Base-by-base conservation (phyloP, 2,797 vertebrate genomes). In the Mus caroli region DNA sequence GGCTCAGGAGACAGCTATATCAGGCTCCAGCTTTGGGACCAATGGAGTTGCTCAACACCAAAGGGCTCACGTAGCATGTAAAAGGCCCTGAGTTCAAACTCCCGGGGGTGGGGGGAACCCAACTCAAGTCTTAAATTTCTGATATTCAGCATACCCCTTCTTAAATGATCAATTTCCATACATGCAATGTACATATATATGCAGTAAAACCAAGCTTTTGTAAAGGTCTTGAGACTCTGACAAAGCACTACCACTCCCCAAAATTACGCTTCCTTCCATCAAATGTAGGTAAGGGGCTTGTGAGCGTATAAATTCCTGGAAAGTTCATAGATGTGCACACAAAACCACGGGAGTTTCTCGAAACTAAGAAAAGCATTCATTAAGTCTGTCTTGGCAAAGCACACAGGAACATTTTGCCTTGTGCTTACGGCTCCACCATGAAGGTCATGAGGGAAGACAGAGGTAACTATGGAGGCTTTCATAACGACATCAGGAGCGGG, bases 291-390 rank as follows among this genome's bases (percentile, higher is more conserved):
- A 60, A 86, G 31, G 12, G 69, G 43, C 34, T 71, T n/a, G 19
- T 31, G 14, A 67, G 77, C 37, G 17, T 0, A 82, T 22, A 60
- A 62, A 92, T 69, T 90, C 46, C 54, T 71, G 80, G 64, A 76
- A 73, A 58, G 22, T 37, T 75, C 50, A n/a, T 56, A 19, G 69
- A 93, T 43, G 46, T 26, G 19, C 9, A 77, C 37, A 50, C 13
- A 80, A 88, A 83, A 54, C 64, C 90, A 83, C 1, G 60, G n/a
- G 83, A 56, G 77, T 78, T 34, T 82, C 58, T 60, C 75, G 43
- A 7, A 28, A 91, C 85, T 37, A 76, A 50, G 71, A 84, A 79
- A 75, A 10, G 1, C 58, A 54, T 10, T 50, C 64, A 76, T n/a
- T 50, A 6, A 15, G 20, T 69, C 20, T 37, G 75, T 50, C 67